Evolutionary conservation across 2,797 vertebrate genomes (phyloP).

Genomic region (Acomys russatus): DNA sequence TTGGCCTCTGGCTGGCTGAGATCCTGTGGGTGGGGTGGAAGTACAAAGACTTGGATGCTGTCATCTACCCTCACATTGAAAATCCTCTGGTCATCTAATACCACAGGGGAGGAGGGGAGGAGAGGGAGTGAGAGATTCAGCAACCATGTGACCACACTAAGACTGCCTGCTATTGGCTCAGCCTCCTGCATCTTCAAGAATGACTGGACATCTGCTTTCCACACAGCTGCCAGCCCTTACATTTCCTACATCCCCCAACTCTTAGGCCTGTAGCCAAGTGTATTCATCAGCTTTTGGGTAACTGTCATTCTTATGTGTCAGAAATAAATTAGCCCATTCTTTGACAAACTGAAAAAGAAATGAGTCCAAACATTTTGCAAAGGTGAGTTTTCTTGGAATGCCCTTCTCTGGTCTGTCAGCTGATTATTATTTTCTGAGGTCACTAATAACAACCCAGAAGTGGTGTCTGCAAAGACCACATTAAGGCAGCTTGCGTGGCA

Average conservation of each 20-base stretch:
- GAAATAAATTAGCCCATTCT: background rate
- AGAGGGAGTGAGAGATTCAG: background rate
- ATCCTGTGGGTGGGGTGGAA: background rate
- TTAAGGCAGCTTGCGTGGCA: slow-evolving; percentile 45
- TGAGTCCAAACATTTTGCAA: slow-evolving; percentile 2
- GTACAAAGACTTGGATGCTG: background rate
- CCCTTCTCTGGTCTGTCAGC: slow-evolving; percentile 1
- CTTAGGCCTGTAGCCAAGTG: background rate
- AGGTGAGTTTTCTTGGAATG: slow-evolving; percentile 66
- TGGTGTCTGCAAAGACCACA: slow-evolving; percentile 62
- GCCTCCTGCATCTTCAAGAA: background rate
- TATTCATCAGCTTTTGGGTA: background rate
- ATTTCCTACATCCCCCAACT: background rate
- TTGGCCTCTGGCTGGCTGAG: background rate
- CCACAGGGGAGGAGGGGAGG: background rate
- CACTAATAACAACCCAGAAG: slow-evolving; percentile 68
- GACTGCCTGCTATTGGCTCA: background rate
- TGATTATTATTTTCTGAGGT: slow-evolving; percentile 77
- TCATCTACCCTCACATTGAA: background rate
- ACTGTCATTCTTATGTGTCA: background rate
- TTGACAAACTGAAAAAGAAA: background rate
- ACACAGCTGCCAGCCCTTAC: background rate
- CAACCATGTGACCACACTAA: background rate
- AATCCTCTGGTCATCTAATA: background rate
- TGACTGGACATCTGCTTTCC: background rate